Evolutionary conservation across 2,113 vertebrate species (phyloP).

Genomic region (Aegotheles bennettii): DNA sequence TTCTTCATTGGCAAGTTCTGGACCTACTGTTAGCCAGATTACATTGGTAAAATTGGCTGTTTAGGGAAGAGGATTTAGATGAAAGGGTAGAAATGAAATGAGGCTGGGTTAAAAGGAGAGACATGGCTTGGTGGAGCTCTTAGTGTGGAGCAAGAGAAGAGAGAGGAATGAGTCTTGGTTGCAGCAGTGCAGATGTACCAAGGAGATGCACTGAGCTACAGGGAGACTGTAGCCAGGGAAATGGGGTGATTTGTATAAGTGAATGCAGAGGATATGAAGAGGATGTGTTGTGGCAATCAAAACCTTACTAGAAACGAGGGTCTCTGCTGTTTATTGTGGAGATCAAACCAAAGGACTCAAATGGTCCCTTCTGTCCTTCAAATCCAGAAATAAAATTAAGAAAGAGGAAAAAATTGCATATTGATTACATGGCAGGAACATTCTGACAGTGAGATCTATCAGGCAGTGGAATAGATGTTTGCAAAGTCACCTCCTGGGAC

Average conservation of each 20-base stretch:
- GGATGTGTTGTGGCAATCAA: neutral
- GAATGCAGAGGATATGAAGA: neutral
- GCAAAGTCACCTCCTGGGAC: neutral
- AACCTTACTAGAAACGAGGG: accelerated
- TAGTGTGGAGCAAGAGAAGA: accelerated
- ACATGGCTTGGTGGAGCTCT: neutral
- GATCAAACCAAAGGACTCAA: neutral
- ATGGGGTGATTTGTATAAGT: neutral
- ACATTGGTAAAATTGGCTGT: neutral
- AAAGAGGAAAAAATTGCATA: neutral
- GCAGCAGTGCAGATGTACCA: neutral
- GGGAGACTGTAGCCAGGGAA: neutral
- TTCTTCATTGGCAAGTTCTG: neutral
- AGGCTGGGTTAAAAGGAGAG: neutral
- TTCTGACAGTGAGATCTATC: conserved; percentile 18
- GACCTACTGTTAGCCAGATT: neutral
- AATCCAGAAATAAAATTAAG: neutral
- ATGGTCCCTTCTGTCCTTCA: neutral
- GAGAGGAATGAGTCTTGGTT: neutral
- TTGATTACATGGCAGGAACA: neutral
- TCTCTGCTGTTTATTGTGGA: neutral
- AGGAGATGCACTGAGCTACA: neutral
- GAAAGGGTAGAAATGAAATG: neutral
- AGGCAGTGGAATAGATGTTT: neutral
- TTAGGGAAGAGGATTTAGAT: neutral